Evolutionary conservation across 2,888 invertebrate genomes (phyloP).

Genomic region (Spatulosminthurus flaviceps): DNA sequence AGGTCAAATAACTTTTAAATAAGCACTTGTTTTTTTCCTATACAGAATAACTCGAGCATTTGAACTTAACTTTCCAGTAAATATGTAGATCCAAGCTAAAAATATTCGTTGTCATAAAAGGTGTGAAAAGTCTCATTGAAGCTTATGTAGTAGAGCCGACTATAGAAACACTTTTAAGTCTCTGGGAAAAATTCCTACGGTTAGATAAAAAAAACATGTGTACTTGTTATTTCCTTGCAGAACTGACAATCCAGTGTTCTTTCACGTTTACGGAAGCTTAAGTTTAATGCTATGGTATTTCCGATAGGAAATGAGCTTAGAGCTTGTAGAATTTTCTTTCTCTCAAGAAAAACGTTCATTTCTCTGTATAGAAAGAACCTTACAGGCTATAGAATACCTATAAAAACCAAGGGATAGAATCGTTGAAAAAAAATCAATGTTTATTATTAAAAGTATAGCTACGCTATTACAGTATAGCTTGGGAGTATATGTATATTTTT

Average conservation of each 20-base stretch:
- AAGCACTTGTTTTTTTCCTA: slow-evolving; percentile 5
- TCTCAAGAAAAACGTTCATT: not conserved
- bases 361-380: not conserved
- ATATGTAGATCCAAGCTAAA: not conserved
- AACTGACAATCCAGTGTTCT: not conserved
- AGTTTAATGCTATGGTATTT: not conserved
- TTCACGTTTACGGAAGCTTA: not conserved
- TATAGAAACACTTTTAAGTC: no score
- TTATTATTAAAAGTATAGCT: slow-evolving; percentile 4
- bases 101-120: slow-evolving; percentile 22
- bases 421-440: not conserved
- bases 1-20: slow-evolving; percentile 36
- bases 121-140: slow-evolving; percentile 31
- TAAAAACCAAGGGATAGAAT: not conserved
- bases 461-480: no score
- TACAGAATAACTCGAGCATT: not conserved
- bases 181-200: not conserved
- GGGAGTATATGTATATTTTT: no score
- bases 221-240: not conserved
- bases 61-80: not conserved
- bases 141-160: not conserved
- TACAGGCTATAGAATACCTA: not conserved
- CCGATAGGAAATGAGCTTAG: not conserved
- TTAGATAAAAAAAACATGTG: not conserved
- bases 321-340: slow-evolving; percentile 3